These are phyloP conservation scores for Tiphia femorata DNA, from an alignment of 2,888 invertebrate species.

Conservation along the genomic window DNA sequence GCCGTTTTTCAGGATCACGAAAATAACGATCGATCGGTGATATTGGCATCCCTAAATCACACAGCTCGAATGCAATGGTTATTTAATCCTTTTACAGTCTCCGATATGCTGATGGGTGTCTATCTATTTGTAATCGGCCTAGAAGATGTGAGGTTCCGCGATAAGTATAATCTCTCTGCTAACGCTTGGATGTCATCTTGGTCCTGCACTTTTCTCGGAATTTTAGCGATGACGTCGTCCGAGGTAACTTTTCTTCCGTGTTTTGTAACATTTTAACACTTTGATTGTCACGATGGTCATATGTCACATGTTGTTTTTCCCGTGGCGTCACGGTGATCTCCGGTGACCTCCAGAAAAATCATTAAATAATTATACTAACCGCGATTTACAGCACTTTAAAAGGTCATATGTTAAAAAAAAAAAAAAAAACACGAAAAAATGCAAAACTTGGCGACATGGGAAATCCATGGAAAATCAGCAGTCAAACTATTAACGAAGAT, in stretches of 20 bases:
- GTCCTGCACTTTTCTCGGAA: constrained; percentile 75
- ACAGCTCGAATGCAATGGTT: constrained; percentile 21
- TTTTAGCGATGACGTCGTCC: constrained; percentile 76
- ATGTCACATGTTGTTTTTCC: no score
- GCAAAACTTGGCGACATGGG: no score
- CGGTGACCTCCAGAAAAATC: no score
- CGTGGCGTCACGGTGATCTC: no score
- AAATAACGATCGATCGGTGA: constrained; percentile 40
- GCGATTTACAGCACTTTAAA: no score
- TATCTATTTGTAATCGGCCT: constrained; percentile 76
- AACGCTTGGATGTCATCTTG: constrained; percentile 77
- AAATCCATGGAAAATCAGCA: no score
- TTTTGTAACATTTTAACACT: no score
- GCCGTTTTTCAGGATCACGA: constrained; percentile 12
- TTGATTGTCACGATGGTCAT: no score
- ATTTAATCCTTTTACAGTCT: constrained; percentile 66
- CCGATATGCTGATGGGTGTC: constrained; percentile 79
- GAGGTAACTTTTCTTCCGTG: constrained; percentile 68
- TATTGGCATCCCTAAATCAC: constrained; percentile 36
- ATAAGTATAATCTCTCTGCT: constrained; percentile 73
- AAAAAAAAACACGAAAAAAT: no score
- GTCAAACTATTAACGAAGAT: no score
- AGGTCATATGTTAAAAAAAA: not conserved
- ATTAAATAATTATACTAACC: no score
- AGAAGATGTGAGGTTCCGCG: constrained; percentile 73